Percentiles rank a stretch among this genome's conserved stretches.
Conservation (phyloP, 2,888 invertebrate species). For the Thymelicus acteon region DNA sequence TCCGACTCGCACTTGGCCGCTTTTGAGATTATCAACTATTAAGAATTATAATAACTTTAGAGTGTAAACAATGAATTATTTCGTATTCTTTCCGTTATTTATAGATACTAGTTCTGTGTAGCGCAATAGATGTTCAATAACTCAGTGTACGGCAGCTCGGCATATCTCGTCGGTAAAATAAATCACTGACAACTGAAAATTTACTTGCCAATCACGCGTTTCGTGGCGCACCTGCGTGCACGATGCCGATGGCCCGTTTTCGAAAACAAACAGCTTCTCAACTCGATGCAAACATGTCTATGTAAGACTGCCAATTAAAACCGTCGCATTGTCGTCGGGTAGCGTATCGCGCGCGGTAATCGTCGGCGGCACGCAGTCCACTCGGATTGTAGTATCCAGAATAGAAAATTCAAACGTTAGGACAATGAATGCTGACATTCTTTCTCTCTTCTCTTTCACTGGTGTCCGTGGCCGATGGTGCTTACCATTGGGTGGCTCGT, state of each 20-base stretch:
- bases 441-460: too few species aligned
- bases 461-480: too few species aligned
- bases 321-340: constrained; percentile 55
- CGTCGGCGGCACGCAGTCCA: constrained; percentile 34
- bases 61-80: neutral
- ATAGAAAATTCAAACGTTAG: constrained; percentile 15
- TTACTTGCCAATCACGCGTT: constrained; percentile 46
- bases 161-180: constrained; percentile 38
- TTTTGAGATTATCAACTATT: too few species aligned
- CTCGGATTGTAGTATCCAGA: constrained; percentile 5
- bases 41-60: too few species aligned
- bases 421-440: neutral
- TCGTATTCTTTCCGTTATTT: neutral
- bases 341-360: constrained; percentile 50
- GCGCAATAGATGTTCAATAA: constrained; percentile 38
- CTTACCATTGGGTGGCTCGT: too few species aligned
- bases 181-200: constrained; percentile 49
- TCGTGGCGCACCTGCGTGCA: constrained; percentile 51
- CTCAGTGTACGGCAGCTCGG: constrained; percentile 13
- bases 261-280: constrained; percentile 49
- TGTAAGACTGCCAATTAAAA: constrained; percentile 66
- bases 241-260: constrained; percentile 49
- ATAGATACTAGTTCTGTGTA: neutral
- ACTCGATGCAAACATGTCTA: constrained; percentile 49
- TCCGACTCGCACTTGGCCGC: too few species aligned